phyloP scores from a whole-genome alignment of 2,797 vertebrate genomes.

The Malurus splendens region DNA sequence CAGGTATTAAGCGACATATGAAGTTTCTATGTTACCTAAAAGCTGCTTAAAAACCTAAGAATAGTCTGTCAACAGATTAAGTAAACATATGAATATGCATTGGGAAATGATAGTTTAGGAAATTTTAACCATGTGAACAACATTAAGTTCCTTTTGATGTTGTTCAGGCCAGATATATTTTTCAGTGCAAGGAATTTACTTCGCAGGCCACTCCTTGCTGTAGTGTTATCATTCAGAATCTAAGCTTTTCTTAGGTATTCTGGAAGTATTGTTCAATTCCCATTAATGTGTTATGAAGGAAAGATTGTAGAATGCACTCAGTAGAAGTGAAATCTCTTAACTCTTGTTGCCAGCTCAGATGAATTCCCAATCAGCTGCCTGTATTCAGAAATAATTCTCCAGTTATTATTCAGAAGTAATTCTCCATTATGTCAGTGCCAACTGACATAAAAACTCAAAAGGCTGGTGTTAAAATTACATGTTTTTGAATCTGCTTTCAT shows the following conservation, averaged over 20 bases:
- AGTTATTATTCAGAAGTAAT: neutral
- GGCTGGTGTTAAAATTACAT: neutral
- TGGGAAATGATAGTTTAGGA: neutral
- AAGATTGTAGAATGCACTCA: neutral
- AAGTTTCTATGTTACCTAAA: neutral
- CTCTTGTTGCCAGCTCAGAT: neutral
- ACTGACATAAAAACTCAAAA: neutral
- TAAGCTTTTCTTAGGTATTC: neutral
- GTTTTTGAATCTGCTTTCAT: neutral
- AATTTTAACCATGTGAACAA: neutral
- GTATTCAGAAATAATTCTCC: neutral
- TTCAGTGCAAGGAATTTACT: neutral
- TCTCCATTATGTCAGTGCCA: neutral
- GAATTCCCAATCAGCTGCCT: neutral
- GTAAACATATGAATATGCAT: neutral
- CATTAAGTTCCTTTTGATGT: neutral
- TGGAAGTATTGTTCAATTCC: neutral
- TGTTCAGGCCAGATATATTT: neutral
- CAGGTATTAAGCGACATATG: conserved; percentile 75
- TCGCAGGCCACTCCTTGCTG: neutral
- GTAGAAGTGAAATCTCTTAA: neutral
- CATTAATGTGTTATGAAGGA: neutral
- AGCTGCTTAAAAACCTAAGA: neutral
- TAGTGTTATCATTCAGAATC: neutral
- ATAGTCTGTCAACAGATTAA: neutral